Conservation (phyloP, 1,140 invertebrate species). For the Diorhabda sublineata region DNA sequence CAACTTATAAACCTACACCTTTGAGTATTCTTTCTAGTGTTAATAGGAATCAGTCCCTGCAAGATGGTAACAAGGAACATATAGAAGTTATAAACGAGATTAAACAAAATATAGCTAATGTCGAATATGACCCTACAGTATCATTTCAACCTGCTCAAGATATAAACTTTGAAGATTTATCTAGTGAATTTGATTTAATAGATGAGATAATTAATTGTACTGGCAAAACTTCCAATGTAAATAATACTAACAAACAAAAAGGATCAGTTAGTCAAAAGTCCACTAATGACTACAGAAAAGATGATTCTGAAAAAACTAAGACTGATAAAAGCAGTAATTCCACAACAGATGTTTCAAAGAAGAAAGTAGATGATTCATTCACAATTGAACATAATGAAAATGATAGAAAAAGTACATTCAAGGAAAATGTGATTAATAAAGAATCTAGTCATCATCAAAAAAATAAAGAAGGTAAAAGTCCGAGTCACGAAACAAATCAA, state of each 20-base stretch:
- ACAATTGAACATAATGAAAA: constrained; percentile 5
- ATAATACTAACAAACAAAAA: constrained; percentile 17
- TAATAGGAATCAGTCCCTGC: constrained; percentile 17
- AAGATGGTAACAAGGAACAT: constrained; percentile 24
- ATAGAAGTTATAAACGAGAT: constrained; percentile 32
- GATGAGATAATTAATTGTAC: constrained; percentile 36
- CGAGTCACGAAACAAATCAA: neutral
- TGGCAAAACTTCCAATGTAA: constrained; percentile 29
- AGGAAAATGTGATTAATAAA: neutral
- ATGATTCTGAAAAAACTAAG: neutral
- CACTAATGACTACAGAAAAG: neutral
- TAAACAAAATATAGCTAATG: constrained; percentile 36
- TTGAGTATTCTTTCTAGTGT: constrained; percentile 40
- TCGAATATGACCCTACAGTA: constrained; percentile 30
- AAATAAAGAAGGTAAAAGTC: constrained; percentile 14
- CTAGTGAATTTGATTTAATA: constrained; percentile 48
- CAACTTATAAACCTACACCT: constrained; percentile 45
- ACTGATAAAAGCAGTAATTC: constrained; percentile 7
- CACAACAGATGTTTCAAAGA: constrained; percentile 11
- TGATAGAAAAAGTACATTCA: constrained; percentile 17
- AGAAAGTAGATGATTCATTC: constrained; percentile 12
- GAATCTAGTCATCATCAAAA: constrained; percentile 1
- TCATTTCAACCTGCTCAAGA: constrained; percentile 30
- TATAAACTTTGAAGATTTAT: constrained; percentile 44
- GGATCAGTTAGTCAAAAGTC: constrained; percentile 18